Percentiles rank a stretch among this genome's conserved stretches.
These are phyloP conservation scores for Slavum lentiscoides DNA, from an alignment of 2,888 invertebrate species.

Conservation along the genomic window DNA sequence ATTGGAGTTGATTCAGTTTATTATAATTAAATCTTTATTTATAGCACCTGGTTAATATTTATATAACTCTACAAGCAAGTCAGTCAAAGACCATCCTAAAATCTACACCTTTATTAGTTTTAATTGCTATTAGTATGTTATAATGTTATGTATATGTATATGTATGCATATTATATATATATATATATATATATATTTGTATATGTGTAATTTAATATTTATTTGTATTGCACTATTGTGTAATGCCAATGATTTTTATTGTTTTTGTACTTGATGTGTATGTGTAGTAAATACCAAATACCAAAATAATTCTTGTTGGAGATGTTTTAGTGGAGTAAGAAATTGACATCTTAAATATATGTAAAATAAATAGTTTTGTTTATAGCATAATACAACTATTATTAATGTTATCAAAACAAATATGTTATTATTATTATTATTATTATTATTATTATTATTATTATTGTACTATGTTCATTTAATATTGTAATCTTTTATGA, in stretches of 20 bases:
- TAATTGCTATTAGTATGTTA: background rate
- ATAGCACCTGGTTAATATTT: conserved; percentile 2
- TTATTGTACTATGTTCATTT: conserved; percentile 21
- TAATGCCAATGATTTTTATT: background rate
- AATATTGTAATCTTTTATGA: background rate
- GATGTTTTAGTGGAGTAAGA: conserved; percentile 4
- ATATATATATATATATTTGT: too few species aligned
- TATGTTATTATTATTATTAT: background rate
- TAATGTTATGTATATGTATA: too few species aligned
- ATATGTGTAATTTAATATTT: background rate
- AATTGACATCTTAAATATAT: background rate
- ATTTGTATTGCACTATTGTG: background rate
- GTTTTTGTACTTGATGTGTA: background rate
- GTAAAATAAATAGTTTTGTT: conserved; percentile 13
- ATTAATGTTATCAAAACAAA: conserved; percentile 24
- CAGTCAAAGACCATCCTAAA: conserved; percentile 16
- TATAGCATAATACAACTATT: background rate
- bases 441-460: background rate
- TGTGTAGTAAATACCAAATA: background rate
- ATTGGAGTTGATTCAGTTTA: conserved; percentile 10
- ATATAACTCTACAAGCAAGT: background rate
- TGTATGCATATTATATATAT: too few species aligned
- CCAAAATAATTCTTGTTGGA: background rate
- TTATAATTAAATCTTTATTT: conserved; percentile 9
- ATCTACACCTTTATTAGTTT: conserved; percentile 1